Conservation (phyloP, 2,797 vertebrate species). For the Coregonus suidteri region DNA sequence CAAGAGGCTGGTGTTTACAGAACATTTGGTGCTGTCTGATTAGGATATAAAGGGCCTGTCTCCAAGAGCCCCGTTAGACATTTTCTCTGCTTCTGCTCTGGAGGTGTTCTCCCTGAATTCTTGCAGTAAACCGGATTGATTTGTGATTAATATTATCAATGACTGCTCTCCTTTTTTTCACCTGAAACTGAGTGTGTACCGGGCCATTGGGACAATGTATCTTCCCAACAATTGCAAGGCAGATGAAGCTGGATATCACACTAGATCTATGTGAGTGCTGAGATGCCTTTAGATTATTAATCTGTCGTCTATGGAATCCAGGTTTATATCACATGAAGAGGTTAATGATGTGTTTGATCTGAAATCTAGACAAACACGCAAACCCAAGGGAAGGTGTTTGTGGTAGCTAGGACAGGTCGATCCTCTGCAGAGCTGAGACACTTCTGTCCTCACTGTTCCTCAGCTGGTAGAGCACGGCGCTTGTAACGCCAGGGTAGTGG, state of each 20-base stretch:
- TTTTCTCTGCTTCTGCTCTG: no score
- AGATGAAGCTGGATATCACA: not conserved
- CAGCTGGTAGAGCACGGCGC: not conserved
- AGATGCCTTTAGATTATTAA: not conserved
- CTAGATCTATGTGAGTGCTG: not conserved
- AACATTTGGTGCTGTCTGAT: no score
- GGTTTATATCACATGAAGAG: not conserved
- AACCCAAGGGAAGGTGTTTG: not conserved
- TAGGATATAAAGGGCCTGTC: no score
- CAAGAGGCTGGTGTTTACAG: no score
- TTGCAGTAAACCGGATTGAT: no score
- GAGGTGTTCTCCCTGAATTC: no score
- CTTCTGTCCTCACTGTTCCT: slow-evolving; percentile 24
- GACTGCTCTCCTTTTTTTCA: no score
- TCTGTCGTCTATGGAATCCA: not conserved
- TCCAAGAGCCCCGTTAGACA: no score
- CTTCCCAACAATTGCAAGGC: not conserved
- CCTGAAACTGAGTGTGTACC: no score
- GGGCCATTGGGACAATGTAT: not conserved
- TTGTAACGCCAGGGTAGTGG: no score
- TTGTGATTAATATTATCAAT: no score
- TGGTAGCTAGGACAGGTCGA: not conserved
- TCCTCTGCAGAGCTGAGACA: slow-evolving; percentile 5
- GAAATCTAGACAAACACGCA: no score
- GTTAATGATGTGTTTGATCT: not conserved